phyloP scores from a whole-genome alignment of 2,113 vertebrate genomes.

The Pyxicephalus adspersus region DNA sequence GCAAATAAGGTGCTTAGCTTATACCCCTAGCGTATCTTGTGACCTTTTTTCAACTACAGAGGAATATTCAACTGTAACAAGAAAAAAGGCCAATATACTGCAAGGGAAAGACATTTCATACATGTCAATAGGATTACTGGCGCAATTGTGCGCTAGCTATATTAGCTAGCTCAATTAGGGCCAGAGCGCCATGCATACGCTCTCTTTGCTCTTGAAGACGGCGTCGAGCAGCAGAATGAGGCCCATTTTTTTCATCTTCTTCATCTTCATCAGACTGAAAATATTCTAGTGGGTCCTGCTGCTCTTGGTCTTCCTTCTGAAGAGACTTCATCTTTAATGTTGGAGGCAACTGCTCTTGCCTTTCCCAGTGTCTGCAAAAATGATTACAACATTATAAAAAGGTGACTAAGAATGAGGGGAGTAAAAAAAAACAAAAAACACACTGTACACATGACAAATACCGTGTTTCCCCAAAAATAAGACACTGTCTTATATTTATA shows the following conservation, averaged over 20 bases:
- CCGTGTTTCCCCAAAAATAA: too few species aligned
- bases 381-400: background rate
- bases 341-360: slow-evolving; percentile 85
- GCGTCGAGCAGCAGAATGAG: slow-evolving; percentile 77
- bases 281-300: slow-evolving; percentile 94
- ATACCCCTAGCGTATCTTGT: slow-evolving; percentile 75
- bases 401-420: background rate
- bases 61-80: background rate
- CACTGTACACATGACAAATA: too few species aligned
- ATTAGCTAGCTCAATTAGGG: slow-evolving; percentile 96
- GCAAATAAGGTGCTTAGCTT: slow-evolving; percentile 99
- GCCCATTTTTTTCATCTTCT: slow-evolving; percentile 75
- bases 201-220: slow-evolving; percentile 93
- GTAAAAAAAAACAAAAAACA: too few species aligned
- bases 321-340: slow-evolving; percentile 79
- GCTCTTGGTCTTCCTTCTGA: slow-evolving; percentile 88
- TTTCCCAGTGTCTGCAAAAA: slow-evolving; percentile 88
- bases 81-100: slow-evolving; percentile 18
- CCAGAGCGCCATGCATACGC: slow-evolving; percentile 91
- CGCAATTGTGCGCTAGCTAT: slow-evolving; percentile 77
- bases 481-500: too few species aligned
- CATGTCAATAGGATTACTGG: slow-evolving; percentile 64
- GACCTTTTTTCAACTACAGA: slow-evolving; percentile 62
- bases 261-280: slow-evolving; percentile 88
- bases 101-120: slow-evolving; percentile 59